Base-by-base conservation (phyloP, 2,113 vertebrate genomes). In the Psittacula cyanocephala region DNA sequence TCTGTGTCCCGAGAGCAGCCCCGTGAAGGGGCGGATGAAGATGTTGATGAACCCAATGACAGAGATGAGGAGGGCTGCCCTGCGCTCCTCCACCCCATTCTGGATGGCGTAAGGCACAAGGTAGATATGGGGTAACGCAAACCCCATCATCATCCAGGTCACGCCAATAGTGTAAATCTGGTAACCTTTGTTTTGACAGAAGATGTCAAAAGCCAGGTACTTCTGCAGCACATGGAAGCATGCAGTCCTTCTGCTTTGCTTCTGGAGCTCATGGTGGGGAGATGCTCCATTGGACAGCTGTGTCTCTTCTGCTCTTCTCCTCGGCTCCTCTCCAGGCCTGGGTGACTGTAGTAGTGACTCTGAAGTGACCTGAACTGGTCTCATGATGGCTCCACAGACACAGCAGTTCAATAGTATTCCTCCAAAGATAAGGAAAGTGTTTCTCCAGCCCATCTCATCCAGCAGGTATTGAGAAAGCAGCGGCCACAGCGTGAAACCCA, bases 141-240 rank as follows among this genome's bases (percentile, higher is more conserved):
- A 99, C 3, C 99, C 99, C 55, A 99, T 91, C 98, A 98, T 98
- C 98, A 97, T 98, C 98, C 99, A 99, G 37, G 97, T 96, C 81
- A 99, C 98, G 14, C 99, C 99, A 25, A 98, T 85, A 0, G 98
- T 95, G 46, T 97, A 99, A 44, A 98, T 96, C 2, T 97, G 96
- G 96, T 99, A 99, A 22, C 98, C 97, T 6, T 91, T 75, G 79
- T 99, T 99, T 91, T 97, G 96, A 86, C 91, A 95, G 57, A 99
- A 93, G 93, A 99, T 97, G 89, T 99, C 99, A n/a, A 99, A 99
- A 86, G 99, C 99, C 98, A 99, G 98, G 97, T 99, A 98, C 75
- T 98, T 98, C 81, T 83, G 92, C 75, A 98, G 39, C 96, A 64
- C 4, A 64, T 68, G 95, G 28, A 94, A 59, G 29, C 97, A 97